Evolutionary conservation across 2,113 vertebrate genomes (phyloP).

Genomic region (Leptocoma aspasia): DNA sequence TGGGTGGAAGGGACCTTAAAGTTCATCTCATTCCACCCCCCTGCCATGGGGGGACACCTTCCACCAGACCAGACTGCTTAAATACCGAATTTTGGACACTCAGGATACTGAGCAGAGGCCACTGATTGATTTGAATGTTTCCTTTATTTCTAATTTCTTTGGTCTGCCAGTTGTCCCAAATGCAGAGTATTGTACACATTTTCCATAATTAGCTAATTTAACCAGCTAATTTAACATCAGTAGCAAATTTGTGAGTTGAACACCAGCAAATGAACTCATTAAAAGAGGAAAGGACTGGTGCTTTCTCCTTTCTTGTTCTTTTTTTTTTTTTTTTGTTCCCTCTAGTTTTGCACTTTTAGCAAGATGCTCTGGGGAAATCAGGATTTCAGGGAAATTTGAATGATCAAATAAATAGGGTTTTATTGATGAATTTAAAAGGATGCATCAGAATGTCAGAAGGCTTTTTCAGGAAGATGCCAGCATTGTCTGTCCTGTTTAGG

Average conservation of each 20-base stretch:
- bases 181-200: background rate
- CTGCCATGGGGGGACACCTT: background rate
- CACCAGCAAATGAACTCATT: slow-evolving; percentile 41
- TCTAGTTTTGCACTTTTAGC: background rate
- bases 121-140: background rate
- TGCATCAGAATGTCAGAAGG: background rate
- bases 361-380: slow-evolving; percentile 37
- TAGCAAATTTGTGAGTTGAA: slow-evolving; percentile 23
- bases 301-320: background rate
- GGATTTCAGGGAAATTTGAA: slow-evolving; percentile 7
- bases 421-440: background rate
- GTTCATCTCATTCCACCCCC: background rate
- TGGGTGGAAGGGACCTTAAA: background rate
- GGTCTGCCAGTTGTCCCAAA: background rate
- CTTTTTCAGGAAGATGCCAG: background rate
- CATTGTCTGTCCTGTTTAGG: background rate
- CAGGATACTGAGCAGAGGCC: background rate
- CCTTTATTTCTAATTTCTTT: background rate
- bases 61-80: background rate
- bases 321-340: background rate
- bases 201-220: slow-evolving; percentile 53
- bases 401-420: slow-evolving; percentile 7
- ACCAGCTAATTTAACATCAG: slow-evolving; percentile 53
- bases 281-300: background rate
- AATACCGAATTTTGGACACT: background rate